Base-by-base conservation (phyloP, 2,888 invertebrate genomes). In the Platerodrilus igneus region DNA sequence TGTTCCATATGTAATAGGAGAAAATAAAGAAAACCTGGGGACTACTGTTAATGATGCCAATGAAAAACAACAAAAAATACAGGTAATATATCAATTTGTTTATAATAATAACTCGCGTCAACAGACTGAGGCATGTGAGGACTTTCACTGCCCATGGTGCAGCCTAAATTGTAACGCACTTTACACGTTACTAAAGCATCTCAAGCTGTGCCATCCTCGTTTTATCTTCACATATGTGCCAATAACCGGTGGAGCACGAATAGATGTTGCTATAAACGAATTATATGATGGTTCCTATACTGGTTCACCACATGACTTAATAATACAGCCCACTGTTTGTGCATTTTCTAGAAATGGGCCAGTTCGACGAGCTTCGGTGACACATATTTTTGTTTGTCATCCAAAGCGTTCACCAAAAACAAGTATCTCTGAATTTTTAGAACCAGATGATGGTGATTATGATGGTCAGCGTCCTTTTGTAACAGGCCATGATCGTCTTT, bases 91-190 rank as follows among this genome's bases (percentile, higher is more conserved):
- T 70, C 94, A 95, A 71, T 96, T 96, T 71, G 78, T 93, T 53
- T 94, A 93, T 66, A 93, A 92, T 68, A 93, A 92, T 68, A 93
- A 91, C 64, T 90, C 89, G 25, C 76, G 93, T 27, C 95, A 95
- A 63, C 94, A 94, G 70, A 95, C 94, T 1, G 94, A 94, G 69
- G 90, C 92, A 6, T 86, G 91, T 47, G 88, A 90, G 59, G 92
- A 94, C 71, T 75, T 93, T 32, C 86, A 86, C 62, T 96, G 96
- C 63, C 95, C 96, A 1, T 96, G 95, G 95, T 96, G 96, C 66
- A 86, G 86, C 4, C 71, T 95, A 11, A 88, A 93, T 69, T 95
- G 94, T 58, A 79, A 83, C 35, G 78, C 83, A 19, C 73, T 96
- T 13, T 93, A 93, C 68, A 86, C 90, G 0, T 72, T 96, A 50